A percentile compares a stretch with the other conserved stretches of the same genome.
Evolutionary conservation across 2,113 vertebrate species (phyloP).

Genomic region (Equus przewalskii): DNA sequence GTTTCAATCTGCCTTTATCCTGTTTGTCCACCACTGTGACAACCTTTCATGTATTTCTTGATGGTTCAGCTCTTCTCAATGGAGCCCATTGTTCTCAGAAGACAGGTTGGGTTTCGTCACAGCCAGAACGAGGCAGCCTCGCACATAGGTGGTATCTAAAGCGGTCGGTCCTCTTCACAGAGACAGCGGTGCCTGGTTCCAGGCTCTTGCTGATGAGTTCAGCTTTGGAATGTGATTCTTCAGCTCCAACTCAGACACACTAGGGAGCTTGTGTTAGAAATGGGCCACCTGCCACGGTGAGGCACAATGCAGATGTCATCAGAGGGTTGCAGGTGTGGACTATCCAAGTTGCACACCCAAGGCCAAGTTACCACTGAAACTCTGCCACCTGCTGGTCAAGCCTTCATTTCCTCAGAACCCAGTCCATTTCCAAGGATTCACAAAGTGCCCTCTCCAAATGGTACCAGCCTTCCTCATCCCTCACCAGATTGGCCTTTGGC

Average conservation of each 20-base stretch:
- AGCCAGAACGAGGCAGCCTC: fast-evolving
- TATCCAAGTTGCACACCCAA: too few relatives aligned
- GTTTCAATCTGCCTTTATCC: background rate
- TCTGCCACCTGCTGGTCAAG: background rate
- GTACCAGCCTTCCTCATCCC: background rate
- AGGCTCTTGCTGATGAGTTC: background rate
- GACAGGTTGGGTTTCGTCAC: background rate
- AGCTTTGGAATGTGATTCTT: background rate
- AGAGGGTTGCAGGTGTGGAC: background rate
- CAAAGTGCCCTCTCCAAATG: background rate
- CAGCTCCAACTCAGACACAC: background rate
- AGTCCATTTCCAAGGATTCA: too few relatives aligned
- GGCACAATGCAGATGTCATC: too few relatives aligned
- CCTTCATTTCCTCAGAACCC: background rate
- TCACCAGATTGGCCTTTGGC: fast-evolving
- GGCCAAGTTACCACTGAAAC: fast-evolving
- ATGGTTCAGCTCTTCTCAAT: too few relatives aligned
- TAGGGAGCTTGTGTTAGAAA: background rate
- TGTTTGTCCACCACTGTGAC: background rate
- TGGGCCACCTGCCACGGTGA: background rate
- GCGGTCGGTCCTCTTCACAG: background rate
- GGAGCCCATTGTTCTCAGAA: background rate
- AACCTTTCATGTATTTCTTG: background rate
- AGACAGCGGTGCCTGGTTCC: background rate
- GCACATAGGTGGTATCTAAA: background rate